phyloP scores from a whole-genome alignment of 2,113 vertebrate species.

The Labeo catla region DNA sequence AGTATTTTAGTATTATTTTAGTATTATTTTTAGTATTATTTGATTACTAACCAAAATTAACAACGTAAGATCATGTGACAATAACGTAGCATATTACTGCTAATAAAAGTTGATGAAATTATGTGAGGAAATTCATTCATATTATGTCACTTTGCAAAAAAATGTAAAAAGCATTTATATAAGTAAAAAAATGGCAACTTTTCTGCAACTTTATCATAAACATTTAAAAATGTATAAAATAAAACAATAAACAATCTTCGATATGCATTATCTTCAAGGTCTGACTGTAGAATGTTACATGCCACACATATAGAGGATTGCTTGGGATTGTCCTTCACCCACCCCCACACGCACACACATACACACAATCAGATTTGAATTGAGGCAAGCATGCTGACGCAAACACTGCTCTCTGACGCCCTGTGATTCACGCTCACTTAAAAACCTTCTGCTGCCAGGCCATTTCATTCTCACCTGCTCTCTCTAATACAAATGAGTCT shows the following conservation, averaged over 20 bases:
- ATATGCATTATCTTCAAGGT: not conserved
- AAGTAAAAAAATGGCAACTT: too few species aligned
- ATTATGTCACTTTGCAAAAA: too few species aligned
- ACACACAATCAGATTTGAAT: not conserved
- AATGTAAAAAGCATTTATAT: too few species aligned
- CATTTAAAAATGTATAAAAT: too few species aligned
- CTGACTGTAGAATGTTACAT: not conserved
- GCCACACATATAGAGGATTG: not conserved
- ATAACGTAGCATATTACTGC: too few species aligned
- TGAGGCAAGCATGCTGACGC: not conserved
- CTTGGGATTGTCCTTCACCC: not conserved
- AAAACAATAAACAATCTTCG: not conserved
- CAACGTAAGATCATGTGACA: too few species aligned
- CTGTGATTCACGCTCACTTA: conserved; percentile 38
- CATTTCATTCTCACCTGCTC: conserved; percentile 3
- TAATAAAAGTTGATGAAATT: too few species aligned
- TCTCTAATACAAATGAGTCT: conserved; percentile 6
- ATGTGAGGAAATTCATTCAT: too few species aligned
- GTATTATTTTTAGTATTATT: too few species aligned
- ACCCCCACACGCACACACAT: not conserved
- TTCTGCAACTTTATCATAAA: too few species aligned
- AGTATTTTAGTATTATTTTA: too few species aligned
- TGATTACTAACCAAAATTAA: too few species aligned
- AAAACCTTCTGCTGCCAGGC: conserved; percentile 27
- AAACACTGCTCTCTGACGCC: conserved; percentile 32